These are phyloP conservation scores for Bombus picipes DNA, from an alignment of 1,140 invertebrate genomes.

Conservation along the genomic window DNA sequence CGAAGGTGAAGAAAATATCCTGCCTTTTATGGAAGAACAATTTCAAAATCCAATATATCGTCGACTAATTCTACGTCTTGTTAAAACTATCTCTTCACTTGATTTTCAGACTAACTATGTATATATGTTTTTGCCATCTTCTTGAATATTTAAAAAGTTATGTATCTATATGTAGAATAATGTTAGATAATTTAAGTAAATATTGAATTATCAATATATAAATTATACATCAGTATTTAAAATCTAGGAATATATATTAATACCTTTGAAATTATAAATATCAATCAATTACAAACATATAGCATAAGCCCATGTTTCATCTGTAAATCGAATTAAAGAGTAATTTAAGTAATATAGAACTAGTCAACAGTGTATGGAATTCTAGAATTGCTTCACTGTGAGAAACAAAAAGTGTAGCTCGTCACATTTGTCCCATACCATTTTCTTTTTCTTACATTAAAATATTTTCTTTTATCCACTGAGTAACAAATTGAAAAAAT, in stretches of 20 bases:
- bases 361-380: too few relatives aligned
- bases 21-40: not conserved
- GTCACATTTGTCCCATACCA: too few relatives aligned
- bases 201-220: not conserved
- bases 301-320: too few relatives aligned
- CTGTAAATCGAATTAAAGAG: too few relatives aligned
- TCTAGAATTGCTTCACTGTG: too few relatives aligned
- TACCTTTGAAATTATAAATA: too few relatives aligned
- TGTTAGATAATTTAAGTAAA: not conserved
- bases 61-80: not conserved
- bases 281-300: too few relatives aligned
- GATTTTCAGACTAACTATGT: not conserved
- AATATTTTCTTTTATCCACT: not conserved
- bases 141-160: not conserved
- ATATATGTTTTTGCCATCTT: not conserved
- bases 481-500: not conserved
- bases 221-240: too few relatives aligned
- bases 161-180: not conserved
- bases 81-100: not conserved
- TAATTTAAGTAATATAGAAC: too few relatives aligned
- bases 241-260: too few relatives aligned
- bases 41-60: not conserved
- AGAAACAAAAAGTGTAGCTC: too few relatives aligned
- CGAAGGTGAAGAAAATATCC: not conserved
- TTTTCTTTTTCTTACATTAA: not conserved